Base-by-base conservation (phyloP, 2,888 invertebrate genomes). In the Macropis europaea region DNA sequence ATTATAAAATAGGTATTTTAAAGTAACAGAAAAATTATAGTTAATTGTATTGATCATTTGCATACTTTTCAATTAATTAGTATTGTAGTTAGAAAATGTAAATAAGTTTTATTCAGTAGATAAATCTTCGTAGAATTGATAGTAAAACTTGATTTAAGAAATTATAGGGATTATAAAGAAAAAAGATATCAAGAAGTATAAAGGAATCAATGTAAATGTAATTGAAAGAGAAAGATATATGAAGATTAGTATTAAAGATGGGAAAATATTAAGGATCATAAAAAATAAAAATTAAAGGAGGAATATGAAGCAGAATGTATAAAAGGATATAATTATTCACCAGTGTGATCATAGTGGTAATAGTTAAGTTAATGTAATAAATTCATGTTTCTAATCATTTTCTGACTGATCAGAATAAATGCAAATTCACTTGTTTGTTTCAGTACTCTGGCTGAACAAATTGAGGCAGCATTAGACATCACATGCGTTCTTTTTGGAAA, bases 401-500 rank as follows among this genome's bases (percentile, higher is more conserved):
- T 24, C 19, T 15, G 19, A 47, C 1, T 2, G 17, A 40, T 28
- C 9, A 11, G 32, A 26, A 9, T 38, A 13, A 42, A 11, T 22
- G 13, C 9, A 43, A 36, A 64, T 75, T 54, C 54, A 45, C 13
- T 5, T 45, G 17, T 68, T 68, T 76, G 66, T 89, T 91, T 32
- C 86, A 96, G 95, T 71, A 93, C 92, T 54, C 83, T 93, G 22
- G 93, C 94, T 47, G 95, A 96, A 82, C 95, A 97, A 91, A 87
- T 97, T 6, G 92, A 94, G 45, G 94, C 95, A 83, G 96, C 99
- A 15, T 93, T 98, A 91, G 99, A 99, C 88, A 97, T 97, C 91
- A 92, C 99, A 22, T 97, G 97, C 90, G 97, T 99, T 0, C 91
- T 98, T 30, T 99, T 99, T 91, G 99, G 99, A 36, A 93, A 94